phyloP scores from a whole-genome alignment of 1,140 invertebrate genomes.

The Drosophila sturtevanti region DNA sequence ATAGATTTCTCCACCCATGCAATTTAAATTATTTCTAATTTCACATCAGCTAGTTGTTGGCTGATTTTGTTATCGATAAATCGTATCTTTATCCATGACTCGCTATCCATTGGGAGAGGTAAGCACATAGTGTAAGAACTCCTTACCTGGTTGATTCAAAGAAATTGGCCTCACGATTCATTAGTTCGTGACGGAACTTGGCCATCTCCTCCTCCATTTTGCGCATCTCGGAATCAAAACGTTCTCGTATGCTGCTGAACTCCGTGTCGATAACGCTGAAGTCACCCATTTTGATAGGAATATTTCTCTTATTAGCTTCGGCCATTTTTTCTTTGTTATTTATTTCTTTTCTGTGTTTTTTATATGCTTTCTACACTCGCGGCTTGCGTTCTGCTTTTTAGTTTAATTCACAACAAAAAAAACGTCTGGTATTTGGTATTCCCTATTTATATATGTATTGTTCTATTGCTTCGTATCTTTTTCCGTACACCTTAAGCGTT shows the following conservation, averaged over 20 bases:
- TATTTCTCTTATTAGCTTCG: slow-evolving; percentile 92
- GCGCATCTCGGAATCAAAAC: slow-evolving; percentile 97
- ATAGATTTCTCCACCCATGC: not conserved
- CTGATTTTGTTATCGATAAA: not conserved
- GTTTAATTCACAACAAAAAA: slow-evolving; percentile 60
- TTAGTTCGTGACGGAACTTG: slow-evolving; percentile 95
- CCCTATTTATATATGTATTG: slow-evolving; percentile 35
- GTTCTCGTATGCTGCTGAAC: slow-evolving; percentile 96
- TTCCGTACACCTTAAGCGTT: slow-evolving; percentile 8
- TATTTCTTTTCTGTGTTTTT: slow-evolving; percentile 26
- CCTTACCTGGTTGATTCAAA: slow-evolving; percentile 93
- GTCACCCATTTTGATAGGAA: slow-evolving; percentile 96
- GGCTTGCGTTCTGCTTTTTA: slow-evolving; percentile 28
- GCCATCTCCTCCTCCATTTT: slow-evolving; percentile 99
- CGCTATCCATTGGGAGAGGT: too few relatives aligned
- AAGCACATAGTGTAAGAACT: not conserved
- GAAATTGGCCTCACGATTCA: slow-evolving; percentile 95
- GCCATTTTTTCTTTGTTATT: slow-evolving; percentile 85
- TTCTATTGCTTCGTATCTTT: not conserved
- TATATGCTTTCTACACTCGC: slow-evolving; percentile 32
- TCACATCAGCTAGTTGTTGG: too few relatives aligned
- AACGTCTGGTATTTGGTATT: slow-evolving; percentile 11
- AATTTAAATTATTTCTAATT: too few relatives aligned
- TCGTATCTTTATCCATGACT: not conserved
- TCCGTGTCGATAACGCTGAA: slow-evolving; percentile 98